Percentiles rank a stretch among this genome's conserved stretches.
Evolutionary conservation across 1,140 invertebrate species (phyloP).

Genomic region (Akabosia matsudoensis): DNA sequence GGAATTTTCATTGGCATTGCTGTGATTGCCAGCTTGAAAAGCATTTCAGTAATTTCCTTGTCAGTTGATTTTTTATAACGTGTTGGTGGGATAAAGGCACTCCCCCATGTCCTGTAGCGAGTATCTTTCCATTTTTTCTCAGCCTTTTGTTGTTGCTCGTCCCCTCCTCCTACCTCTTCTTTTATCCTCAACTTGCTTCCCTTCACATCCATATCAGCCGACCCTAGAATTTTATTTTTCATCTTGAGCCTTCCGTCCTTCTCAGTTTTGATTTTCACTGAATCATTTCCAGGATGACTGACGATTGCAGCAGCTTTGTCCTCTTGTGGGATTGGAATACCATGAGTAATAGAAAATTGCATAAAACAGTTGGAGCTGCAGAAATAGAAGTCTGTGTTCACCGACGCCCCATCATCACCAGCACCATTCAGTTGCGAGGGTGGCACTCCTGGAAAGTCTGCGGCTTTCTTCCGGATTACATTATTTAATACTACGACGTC

Average conservation of each 20-base stretch:
- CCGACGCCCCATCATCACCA: constrained; percentile 60
- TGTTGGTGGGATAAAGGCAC: constrained; percentile 58
- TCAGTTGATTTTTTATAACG: constrained; percentile 75
- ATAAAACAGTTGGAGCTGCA: constrained; percentile 81
- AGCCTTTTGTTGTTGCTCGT: constrained; percentile 56
- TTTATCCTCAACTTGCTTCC: constrained; percentile 54
- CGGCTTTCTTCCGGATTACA: constrained; percentile 72
- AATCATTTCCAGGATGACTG: constrained; percentile 61
- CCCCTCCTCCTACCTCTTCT: constrained; percentile 50
- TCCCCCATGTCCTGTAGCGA: constrained; percentile 69
- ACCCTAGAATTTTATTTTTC: constrained; percentile 52
- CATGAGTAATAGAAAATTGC: constrained; percentile 69
- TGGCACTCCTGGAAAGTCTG: constrained; percentile 69
- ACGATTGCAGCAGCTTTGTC: constrained; percentile 60
- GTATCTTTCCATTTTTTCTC: constrained; percentile 68
- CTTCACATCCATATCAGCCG: constrained; percentile 48
- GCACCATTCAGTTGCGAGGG: constrained; percentile 52
- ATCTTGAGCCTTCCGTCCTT: constrained; percentile 46
- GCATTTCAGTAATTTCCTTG: constrained; percentile 77
- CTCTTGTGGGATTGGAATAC: constrained; percentile 49
- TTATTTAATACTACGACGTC: constrained; percentile 82
- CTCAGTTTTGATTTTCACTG: constrained; percentile 52
- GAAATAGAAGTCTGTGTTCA: constrained; percentile 70
- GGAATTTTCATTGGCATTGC: constrained; percentile 68
- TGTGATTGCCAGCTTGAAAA: constrained; percentile 76